These are phyloP conservation scores for Euwallacea fornicatus DNA, from an alignment of 1,140 invertebrate species.

Conservation along the genomic window DNA sequence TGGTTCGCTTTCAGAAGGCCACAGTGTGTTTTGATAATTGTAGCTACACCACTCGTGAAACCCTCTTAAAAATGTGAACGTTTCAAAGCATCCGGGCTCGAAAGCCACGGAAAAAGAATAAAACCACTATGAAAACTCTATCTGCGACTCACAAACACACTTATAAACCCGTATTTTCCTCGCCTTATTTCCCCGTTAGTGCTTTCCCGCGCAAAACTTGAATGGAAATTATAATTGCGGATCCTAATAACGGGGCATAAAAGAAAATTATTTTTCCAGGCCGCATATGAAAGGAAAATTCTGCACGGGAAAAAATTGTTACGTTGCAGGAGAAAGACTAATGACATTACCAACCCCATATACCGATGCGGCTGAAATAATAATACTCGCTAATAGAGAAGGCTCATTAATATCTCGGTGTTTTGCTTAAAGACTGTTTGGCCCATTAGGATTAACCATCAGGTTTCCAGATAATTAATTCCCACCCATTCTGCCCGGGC, in stretches of 20 bases:
- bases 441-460: constrained; percentile 12
- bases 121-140: constrained; percentile 14
- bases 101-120: no score
- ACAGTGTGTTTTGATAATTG: no score
- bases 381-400: neutral
- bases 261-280: constrained; percentile 22
- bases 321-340: no score
- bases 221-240: constrained; percentile 19
- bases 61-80: no score
- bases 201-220: constrained; percentile 19
- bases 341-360: no score
- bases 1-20: no score
- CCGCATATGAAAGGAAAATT: constrained; percentile 19
- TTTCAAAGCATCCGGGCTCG: no score
- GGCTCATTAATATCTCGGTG: constrained; percentile 5
- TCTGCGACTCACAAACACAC: constrained; percentile 9
- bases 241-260: constrained; percentile 16
- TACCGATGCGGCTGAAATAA: neutral
- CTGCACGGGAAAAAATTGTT: constrained; percentile 6
- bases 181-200: constrained; percentile 19
- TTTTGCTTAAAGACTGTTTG: constrained; percentile 1
- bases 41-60: no score
- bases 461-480: constrained; percentile 17
- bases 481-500: constrained; percentile 11
- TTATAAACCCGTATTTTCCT: constrained; percentile 17